Evolutionary conservation across 2,888 invertebrate genomes (phyloP), one percentile per base, ranked within the genome.

Genomic region (Drosophila mayaguana): DNA sequence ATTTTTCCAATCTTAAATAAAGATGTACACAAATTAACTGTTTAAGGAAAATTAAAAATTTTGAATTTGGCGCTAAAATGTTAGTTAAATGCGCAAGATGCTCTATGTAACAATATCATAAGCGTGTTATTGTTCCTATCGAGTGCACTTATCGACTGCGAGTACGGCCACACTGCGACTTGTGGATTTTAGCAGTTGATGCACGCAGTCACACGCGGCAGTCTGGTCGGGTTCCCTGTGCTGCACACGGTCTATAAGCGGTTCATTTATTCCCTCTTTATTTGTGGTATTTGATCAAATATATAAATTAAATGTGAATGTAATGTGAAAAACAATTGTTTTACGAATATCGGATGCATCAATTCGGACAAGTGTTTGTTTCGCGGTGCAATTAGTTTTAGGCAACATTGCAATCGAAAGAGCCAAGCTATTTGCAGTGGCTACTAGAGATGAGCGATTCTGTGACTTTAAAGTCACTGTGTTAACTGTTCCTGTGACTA

Each of bases 181-280:
- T 48, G 8, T n/a, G 54, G 61, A 64, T 68, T 77, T 73, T 22
- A 14, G 7, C 5, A 43, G 54, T 55, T 46, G 16, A 22, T 16
- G 25, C 18, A 22, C 11, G 36, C 78, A 73, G 78, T 55, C 74
- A 73, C 69, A 76, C 54, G 28, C 59, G 48, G 38, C 28, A 74
- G 70, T 78, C 65, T 51, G 78, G 53, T 74, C 78, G 76, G 75
- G 48, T 70, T 78, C 63, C 78, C 42, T 50, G 56, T 66, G 75
- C 62, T 65, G 75, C 59, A 59, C 54, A 72, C 68, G 64, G 68
- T 69, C 45, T 54, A 48, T 42, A 25, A 60, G 76, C 80, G 76
- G 76, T 80, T 64, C 18, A 72, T 65, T 75, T 75, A 63, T 55
- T 12, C 38, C 4, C 25, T 51, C 25, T 51, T 64, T 68, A 60